These are phyloP conservation scores for Vireo altiloquus DNA, from an alignment of 2,113 vertebrate genomes.

Conservation along the genomic window DNA sequence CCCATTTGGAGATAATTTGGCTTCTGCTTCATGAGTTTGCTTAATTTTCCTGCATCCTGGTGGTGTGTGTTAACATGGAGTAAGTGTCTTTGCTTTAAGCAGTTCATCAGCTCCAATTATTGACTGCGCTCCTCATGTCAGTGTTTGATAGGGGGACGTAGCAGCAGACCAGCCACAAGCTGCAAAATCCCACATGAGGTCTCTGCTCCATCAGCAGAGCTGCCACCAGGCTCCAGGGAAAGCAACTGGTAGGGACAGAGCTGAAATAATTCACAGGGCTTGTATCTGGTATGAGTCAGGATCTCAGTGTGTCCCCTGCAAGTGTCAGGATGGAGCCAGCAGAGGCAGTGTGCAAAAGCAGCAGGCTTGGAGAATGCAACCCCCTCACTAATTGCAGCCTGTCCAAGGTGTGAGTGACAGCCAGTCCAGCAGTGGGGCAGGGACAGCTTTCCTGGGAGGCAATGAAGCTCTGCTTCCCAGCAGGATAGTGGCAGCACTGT, in stretches of 20 bases:
- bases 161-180: background rate
- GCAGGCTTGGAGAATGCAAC: background rate
- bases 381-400: background rate
- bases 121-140: background rate
- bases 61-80: background rate
- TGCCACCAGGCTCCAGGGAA: background rate
- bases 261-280: background rate
- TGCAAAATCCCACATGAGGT: background rate
- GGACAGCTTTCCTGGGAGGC: background rate
- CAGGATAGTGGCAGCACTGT: background rate
- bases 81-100: background rate
- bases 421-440: background rate
- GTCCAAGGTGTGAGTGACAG: background rate
- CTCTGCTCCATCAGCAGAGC: background rate
- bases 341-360: background rate
- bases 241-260: background rate
- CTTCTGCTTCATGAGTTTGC: background rate
- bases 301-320: background rate
- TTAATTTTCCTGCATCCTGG: background rate
- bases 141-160: fast-evolving
- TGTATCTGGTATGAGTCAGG: background rate
- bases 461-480: background rate
- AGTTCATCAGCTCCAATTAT: background rate
- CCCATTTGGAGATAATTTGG: background rate
- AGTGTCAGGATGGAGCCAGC: background rate